Conservation (phyloP, 1,140 invertebrate genomes). For the Dryas iulia region DNA sequence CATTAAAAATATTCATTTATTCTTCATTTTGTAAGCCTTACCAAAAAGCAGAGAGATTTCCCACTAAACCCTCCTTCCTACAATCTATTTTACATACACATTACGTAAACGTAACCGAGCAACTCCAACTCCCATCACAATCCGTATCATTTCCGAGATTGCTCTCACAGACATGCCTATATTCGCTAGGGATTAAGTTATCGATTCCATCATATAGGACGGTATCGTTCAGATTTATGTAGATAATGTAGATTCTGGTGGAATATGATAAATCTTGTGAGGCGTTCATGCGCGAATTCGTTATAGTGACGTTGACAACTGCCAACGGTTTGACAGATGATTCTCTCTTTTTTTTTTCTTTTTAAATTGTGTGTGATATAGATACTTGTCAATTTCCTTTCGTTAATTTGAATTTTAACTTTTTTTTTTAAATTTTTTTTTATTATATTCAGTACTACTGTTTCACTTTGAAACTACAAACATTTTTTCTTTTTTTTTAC, state of each 20-base stretch:
- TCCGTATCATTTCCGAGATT: slow-evolving; percentile 24
- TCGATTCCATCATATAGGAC: slow-evolving; percentile 24
- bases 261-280: background rate
- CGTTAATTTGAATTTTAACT: no score
- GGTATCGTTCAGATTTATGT: slow-evolving; percentile 24
- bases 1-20: no score
- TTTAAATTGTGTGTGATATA: no score
- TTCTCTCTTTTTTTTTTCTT: background rate
- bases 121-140: background rate
- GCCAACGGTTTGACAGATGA: background rate
- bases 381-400: no score
- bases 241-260: slow-evolving; percentile 16
- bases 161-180: slow-evolving; percentile 20
- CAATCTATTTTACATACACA: background rate
- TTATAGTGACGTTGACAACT: background rate
- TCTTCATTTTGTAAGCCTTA: no score
- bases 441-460: no score
- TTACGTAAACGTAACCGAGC: no score
- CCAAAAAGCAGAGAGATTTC: no score
- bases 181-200: slow-evolving; percentile 23
- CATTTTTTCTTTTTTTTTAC: no score
- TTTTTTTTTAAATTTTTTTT: no score
- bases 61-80: no score
- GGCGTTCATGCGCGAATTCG: slow-evolving; percentile 8
- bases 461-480: no score